Evolutionary conservation across 2,113 vertebrate genomes (phyloP), one percentile per base, ranked within the genome.

Genomic region (Lates calcarifer): DNA sequence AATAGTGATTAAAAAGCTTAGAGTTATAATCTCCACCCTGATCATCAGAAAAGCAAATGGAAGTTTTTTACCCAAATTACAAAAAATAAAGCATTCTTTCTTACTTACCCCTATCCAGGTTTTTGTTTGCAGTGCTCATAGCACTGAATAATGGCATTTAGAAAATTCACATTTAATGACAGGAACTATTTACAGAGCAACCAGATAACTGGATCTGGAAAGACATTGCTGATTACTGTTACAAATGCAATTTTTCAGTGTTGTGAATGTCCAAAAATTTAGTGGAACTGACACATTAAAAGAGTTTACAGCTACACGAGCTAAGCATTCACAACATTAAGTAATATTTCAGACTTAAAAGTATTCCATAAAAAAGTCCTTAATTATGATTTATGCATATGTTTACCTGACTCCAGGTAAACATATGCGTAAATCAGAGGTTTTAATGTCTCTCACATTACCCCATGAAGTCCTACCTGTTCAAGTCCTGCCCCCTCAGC

Each of bases 401-500:
- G n/a, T n/a, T n/a, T n/a, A n/a, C n/a, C n/a, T n/a, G n/a, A n/a
- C n/a, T n/a, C n/a, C n/a, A n/a, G n/a, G n/a, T n/a, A n/a, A n/a
- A n/a, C n/a, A n/a, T n/a, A n/a, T n/a, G n/a, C n/a, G n/a, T n/a
- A n/a, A n/a, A n/a, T n/a, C n/a, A n/a, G 17, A 9, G 6, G 15
- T 35, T 63, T 24, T 17, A 39, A 56, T 2, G 11, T 75, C 10
- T 33, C 43, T 31, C 28, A 24, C 1, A 61, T 41, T 22, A 10
- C 17, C 29, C 6, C 8, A 29, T 20, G 43, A n/a, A 2, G 18
- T 12, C 73, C 0, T 96, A 99, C 98, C 98, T 99, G 98, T 17
- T 95, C 96, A 88, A 99, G 92, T 41, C 95, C 95, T 0, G 96
- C 97, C 35, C 97, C 96, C 82, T 99, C 96, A 0, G 98, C 98